Conservation (phyloP, 2,797 vertebrate species). For the Mormyrus proboscirostris region DNA sequence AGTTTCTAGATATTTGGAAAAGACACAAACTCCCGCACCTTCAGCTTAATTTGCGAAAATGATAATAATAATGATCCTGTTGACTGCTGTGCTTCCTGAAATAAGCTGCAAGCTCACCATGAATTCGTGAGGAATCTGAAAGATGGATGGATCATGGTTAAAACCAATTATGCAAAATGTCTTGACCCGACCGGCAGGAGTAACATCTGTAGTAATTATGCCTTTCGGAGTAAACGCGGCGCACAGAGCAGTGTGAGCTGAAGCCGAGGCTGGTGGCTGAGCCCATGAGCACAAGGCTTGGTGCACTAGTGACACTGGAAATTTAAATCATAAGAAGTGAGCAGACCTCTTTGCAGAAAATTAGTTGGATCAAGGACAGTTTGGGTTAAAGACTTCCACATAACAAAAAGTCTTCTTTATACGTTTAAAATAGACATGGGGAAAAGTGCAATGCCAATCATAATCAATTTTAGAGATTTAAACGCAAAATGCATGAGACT, state of each 20-base stretch:
- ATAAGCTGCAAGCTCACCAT: background rate
- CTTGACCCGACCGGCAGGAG: background rate
- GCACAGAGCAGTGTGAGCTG: background rate
- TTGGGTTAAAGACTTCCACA: background rate
- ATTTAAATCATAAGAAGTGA: background rate
- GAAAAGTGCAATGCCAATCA: background rate
- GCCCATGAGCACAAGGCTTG: background rate
- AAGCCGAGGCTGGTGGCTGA: background rate
- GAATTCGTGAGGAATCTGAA: background rate
- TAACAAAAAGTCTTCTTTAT: background rate
- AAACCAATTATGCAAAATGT: background rate
- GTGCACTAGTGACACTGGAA: background rate
- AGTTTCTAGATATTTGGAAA: background rate
- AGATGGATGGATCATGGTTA: background rate
- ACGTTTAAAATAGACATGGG: background rate
- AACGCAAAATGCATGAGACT: background rate
- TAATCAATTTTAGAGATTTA: constrained; percentile 3
- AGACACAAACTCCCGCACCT: background rate
- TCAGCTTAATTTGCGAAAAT: background rate
- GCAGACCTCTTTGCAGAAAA: background rate
- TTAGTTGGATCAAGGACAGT: background rate
- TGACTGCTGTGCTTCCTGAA: background rate
- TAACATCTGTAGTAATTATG: background rate
- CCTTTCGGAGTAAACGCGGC: background rate
- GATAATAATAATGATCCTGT: background rate